These are phyloP conservation scores for Melieria omissa DNA, from an alignment of 2,888 invertebrate genomes.

Conservation along the genomic window DNA sequence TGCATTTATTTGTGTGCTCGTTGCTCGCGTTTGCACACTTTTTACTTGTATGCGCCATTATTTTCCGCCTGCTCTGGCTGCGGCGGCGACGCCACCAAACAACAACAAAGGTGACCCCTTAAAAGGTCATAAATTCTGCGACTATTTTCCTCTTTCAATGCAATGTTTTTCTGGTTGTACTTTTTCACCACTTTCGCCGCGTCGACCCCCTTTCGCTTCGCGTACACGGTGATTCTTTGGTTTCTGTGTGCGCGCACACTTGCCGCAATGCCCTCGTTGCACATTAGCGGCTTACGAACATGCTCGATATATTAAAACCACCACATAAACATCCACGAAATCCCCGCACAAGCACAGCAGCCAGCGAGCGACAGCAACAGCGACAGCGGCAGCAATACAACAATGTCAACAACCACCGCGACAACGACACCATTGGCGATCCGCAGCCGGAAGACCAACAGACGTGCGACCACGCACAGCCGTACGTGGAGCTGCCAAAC, in stretches of 20 bases:
- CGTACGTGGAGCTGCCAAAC: too few relatives aligned
- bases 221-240: not conserved
- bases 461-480: too few relatives aligned
- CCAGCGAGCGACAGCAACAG: not conserved
- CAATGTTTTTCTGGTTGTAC: not conserved
- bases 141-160: not conserved
- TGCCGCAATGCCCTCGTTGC: not conserved
- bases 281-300: not conserved
- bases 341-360: not conserved
- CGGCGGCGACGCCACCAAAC: too few relatives aligned
- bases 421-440: too few relatives aligned
- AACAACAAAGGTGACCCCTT: too few relatives aligned
- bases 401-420: too few relatives aligned
- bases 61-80: too few relatives aligned
- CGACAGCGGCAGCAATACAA: not conserved
- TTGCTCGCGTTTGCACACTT: not conserved
- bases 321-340: slow-evolving; percentile 19
- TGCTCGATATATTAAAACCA: slow-evolving; percentile 7
- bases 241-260: not conserved
- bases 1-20: not conserved
- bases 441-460: too few relatives aligned
- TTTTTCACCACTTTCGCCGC: not conserved
- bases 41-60: too few relatives aligned
- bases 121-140: not conserved
- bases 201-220: not conserved